These are phyloP conservation scores for Drosophila hydei DNA, from an alignment of 1,140 invertebrate species.

Conservation along the genomic window DNA sequence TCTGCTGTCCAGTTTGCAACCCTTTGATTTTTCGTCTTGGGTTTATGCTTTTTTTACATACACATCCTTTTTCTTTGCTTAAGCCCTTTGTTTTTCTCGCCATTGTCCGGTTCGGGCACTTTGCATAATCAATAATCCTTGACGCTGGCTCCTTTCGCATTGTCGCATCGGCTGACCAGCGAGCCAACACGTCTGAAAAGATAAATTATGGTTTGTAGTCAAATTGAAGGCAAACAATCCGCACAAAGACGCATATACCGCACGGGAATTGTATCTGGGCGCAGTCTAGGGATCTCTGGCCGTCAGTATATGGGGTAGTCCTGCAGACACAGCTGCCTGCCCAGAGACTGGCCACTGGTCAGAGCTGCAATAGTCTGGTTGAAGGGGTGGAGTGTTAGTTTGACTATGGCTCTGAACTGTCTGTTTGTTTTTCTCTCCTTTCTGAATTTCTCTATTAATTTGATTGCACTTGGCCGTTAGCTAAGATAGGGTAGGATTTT, in stretches of 20 bases:
- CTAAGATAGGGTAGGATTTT: no score
- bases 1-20: constrained; percentile 65
- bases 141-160: constrained; percentile 66
- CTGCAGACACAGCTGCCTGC: constrained; percentile 51
- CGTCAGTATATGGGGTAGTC: constrained; percentile 31
- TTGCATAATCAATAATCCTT: constrained; percentile 84
- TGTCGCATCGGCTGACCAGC: constrained; percentile 71
- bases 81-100: constrained; percentile 75
- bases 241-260: constrained; percentile 48
- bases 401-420: constrained; percentile 10
- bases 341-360: constrained; percentile 37
- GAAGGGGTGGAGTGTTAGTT: background rate
- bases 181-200: constrained; percentile 77
- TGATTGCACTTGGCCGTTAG: constrained; percentile 35
- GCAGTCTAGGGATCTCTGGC: background rate
- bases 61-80: constrained; percentile 64
- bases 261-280: constrained; percentile 4
- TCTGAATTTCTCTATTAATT: constrained; percentile 60
- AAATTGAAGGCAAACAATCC: constrained; percentile 83
- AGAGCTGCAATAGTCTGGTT: constrained; percentile 4
- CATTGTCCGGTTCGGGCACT: constrained; percentile 77
- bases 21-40: constrained; percentile 47
- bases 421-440: constrained; percentile 55
- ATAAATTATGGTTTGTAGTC: constrained; percentile 84
- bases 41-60: constrained; percentile 37